Evolutionary conservation across 1,140 invertebrate genomes (phyloP).

Genomic region (Neodiprion virginianus): DNA sequence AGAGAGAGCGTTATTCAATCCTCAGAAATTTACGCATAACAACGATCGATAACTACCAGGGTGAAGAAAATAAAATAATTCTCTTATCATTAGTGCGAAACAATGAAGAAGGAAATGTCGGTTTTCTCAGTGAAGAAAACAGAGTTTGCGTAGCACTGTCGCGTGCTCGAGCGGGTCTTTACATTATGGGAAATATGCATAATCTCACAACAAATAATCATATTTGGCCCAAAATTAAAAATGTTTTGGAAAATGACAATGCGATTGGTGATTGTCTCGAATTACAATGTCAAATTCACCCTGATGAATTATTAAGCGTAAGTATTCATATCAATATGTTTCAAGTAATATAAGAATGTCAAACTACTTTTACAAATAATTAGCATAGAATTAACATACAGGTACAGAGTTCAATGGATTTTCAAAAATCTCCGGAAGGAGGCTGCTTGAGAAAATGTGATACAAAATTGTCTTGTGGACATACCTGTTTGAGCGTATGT

Average conservation of each 20-base stretch:
- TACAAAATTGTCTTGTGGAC: constrained; percentile 58
- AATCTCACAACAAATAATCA: constrained; percentile 60
- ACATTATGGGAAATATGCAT: constrained; percentile 65
- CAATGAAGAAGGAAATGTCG: constrained; percentile 72
- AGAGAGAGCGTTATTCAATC: constrained; percentile 10
- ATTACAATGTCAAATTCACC: constrained; percentile 63
- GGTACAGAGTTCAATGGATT: not conserved
- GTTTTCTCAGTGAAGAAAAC: constrained; percentile 79
- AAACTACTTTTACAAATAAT: not conserved
- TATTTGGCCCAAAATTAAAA: constrained; percentile 63
- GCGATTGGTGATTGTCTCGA: constrained; percentile 54
- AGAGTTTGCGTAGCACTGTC: constrained; percentile 55
- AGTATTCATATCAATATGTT: constrained; percentile 15
- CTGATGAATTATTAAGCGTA: constrained; percentile 42
- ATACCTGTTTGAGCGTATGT: constrained; percentile 63
- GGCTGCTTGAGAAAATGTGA: not conserved
- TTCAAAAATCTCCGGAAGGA: not conserved
- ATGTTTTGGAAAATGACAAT: constrained; percentile 52
- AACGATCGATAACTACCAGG: constrained; percentile 84
- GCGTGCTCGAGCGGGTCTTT: constrained; percentile 75
- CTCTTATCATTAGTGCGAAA: constrained; percentile 83
- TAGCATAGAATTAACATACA: not conserved
- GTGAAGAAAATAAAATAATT: constrained; percentile 86
- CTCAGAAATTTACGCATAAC: constrained; percentile 65
- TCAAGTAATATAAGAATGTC: no score